Conservation (phyloP, 2,888 invertebrate species). For the Metopia argyrocephala region DNA sequence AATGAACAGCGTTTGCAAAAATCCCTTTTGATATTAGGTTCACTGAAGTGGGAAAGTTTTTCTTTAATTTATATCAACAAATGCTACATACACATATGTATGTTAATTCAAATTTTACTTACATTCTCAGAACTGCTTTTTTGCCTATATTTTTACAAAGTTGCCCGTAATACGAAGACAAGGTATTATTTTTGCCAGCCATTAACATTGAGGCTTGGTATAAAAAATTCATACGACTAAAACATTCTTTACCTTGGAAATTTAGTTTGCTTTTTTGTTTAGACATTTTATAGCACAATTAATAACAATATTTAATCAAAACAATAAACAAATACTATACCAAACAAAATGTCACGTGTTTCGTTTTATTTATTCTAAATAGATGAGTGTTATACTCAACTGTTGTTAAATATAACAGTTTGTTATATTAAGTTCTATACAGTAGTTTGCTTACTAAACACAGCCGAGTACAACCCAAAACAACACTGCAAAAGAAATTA, state of each 20-base stretch:
- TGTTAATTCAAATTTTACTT: constrained; percentile 55
- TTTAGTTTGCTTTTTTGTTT: constrained; percentile 51
- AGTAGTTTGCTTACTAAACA: not conserved
- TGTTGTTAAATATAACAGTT: not conserved
- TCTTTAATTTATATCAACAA: not conserved
- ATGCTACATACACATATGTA: not conserved
- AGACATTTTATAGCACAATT: constrained; percentile 30
- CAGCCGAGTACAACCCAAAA: not conserved
- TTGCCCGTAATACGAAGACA: constrained; percentile 76
- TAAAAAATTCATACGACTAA: constrained; percentile 77
- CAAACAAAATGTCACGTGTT: constrained; percentile 17
- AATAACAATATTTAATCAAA: not conserved
- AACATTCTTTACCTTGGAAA: constrained; percentile 70
- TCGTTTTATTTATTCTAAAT: constrained; percentile 6
- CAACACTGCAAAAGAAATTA: constrained; percentile 38
- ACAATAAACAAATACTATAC: not conserved
- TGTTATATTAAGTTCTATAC: not conserved
- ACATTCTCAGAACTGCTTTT: constrained; percentile 76
- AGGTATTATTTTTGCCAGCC: constrained; percentile 71
- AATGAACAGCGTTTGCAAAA: constrained; percentile 76
- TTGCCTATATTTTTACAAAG: constrained; percentile 75
- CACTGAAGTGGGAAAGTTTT: no score
- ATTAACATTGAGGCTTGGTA: constrained; percentile 77
- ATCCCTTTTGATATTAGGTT: constrained; percentile 75
- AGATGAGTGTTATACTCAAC: not conserved